Evolutionary conservation across 2,797 vertebrate genomes (phyloP).

Genomic region (Myotis planiceps): DNA sequence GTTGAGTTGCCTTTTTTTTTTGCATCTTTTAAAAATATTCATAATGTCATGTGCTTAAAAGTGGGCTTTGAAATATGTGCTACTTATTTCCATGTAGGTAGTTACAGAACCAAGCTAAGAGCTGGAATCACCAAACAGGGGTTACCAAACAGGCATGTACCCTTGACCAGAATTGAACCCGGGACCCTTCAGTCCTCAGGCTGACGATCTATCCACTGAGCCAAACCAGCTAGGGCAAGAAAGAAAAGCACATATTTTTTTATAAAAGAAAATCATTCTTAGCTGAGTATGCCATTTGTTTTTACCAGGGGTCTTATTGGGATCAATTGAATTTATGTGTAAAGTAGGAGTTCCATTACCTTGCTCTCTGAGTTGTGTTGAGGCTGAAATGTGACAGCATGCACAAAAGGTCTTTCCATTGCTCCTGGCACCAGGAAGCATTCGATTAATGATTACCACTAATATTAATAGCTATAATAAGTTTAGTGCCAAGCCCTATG

Average conservation of each 20-base stretch:
- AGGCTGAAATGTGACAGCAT: slow-evolving; percentile 1
- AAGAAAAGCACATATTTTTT: too few species aligned
- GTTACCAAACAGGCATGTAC: not conserved
- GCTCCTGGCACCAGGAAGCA: not conserved
- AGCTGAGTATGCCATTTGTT: not conserved
- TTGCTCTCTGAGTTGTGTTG: not conserved
- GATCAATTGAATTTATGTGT: not conserved
- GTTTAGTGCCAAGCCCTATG: not conserved
- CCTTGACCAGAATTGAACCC: too few species aligned
- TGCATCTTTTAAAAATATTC: slow-evolving; percentile 43
- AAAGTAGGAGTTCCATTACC: not conserved
- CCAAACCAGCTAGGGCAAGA: too few species aligned
- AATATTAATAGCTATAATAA: not conserved
- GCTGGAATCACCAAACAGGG: not conserved
- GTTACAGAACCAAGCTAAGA: not conserved
- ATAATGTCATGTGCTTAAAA: slow-evolving; percentile 76
- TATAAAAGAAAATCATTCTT: not conserved
- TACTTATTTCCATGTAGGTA: slow-evolving; percentile 56
- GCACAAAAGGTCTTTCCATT: not conserved
- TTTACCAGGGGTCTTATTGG: not conserved
- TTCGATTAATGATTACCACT: not conserved
- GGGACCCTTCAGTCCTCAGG: too few species aligned
- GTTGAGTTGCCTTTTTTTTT: not conserved
- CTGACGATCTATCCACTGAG: too few species aligned
- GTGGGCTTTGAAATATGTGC: slow-evolving; percentile 83